A percentile compares a stretch with the other conserved stretches of the same genome.
Conservation (phyloP, 2,113 vertebrate species). For the Odobenus rosmarus region DNA sequence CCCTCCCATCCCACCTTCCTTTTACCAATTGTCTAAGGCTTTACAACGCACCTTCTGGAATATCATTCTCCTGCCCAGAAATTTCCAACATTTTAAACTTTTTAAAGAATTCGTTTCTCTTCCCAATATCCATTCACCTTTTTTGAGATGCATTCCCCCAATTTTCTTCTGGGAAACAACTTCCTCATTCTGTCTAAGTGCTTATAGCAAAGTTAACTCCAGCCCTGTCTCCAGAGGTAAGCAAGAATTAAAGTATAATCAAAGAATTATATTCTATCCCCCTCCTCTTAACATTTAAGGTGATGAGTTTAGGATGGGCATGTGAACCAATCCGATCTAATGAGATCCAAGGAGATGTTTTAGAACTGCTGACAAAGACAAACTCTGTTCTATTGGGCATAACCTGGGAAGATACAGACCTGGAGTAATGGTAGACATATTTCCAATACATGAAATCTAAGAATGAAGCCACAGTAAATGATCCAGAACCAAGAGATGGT, state of each 20-base stretch:
- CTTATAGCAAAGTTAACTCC: neutral
- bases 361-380: neutral
- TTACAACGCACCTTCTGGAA: neutral
- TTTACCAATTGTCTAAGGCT: neutral
- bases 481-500: neutral
- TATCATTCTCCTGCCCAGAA: constrained; percentile 21
- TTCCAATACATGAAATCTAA: neutral
- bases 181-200: constrained; percentile 10
- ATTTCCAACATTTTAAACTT: constrained; percentile 3
- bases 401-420: neutral
- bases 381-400: neutral
- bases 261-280: neutral
- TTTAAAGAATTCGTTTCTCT: neutral
- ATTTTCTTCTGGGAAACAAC: constrained; percentile 42
- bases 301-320: neutral
- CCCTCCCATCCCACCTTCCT: neutral
- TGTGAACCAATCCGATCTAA: neutral
- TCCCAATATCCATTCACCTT: neutral
- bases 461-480: neutral
- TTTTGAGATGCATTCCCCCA: neutral
- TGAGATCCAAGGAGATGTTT: neutral
- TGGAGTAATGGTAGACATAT: neutral
- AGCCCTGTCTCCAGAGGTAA: neutral
- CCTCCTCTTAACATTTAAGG: neutral
- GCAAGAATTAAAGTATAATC: neutral